A percentile compares a stretch with the other conserved stretches of the same genome.
phyloP scores from a whole-genome alignment of 1,140 invertebrate genomes.

The Probaryconus sp. region DNA sequence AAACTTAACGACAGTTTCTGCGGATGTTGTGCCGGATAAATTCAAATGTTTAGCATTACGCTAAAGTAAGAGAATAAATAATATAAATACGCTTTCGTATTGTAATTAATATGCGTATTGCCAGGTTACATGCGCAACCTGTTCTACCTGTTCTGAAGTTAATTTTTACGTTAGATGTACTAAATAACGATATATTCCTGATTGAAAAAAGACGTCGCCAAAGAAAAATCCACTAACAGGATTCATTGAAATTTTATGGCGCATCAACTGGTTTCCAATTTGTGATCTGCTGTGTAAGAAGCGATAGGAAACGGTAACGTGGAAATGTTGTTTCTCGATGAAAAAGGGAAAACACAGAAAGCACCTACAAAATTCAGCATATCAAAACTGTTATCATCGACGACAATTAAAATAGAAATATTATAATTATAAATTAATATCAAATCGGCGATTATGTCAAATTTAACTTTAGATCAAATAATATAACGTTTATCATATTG shows the following conservation, averaged over 20 bases:
- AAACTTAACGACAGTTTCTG: slow-evolving; percentile 54
- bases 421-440: too few relatives aligned
- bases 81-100: slow-evolving; percentile 48
- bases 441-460: too few relatives aligned
- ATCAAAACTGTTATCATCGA: too few relatives aligned
- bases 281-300: slow-evolving; percentile 42
- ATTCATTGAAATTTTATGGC: slow-evolving; percentile 53
- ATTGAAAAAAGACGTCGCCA: slow-evolving; percentile 42
- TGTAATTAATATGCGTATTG: slow-evolving; percentile 54
- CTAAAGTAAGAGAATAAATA: slow-evolving; percentile 53
- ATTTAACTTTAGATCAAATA: too few relatives aligned
- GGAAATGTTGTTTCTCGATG: slow-evolving; percentile 28
- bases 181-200: slow-evolving; percentile 52
- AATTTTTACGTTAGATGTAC: slow-evolving; percentile 43
- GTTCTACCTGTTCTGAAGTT: slow-evolving; percentile 46
- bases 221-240: slow-evolving; percentile 52
- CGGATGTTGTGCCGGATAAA: slow-evolving; percentile 50
- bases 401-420: too few relatives aligned
- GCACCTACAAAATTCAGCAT: too few relatives aligned
- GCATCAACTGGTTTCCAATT: slow-evolving; percentile 53
- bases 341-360: too few relatives aligned
- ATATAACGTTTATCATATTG: slow-evolving; percentile 25
- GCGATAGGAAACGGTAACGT: slow-evolving; percentile 52
- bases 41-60: slow-evolving; percentile 49
- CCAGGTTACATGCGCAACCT: slow-evolving; percentile 26